Evolutionary conservation across 1,140 invertebrate species (phyloP), one percentile per base, ranked within the genome.

Genomic region (Diorhabda sublineata): DNA sequence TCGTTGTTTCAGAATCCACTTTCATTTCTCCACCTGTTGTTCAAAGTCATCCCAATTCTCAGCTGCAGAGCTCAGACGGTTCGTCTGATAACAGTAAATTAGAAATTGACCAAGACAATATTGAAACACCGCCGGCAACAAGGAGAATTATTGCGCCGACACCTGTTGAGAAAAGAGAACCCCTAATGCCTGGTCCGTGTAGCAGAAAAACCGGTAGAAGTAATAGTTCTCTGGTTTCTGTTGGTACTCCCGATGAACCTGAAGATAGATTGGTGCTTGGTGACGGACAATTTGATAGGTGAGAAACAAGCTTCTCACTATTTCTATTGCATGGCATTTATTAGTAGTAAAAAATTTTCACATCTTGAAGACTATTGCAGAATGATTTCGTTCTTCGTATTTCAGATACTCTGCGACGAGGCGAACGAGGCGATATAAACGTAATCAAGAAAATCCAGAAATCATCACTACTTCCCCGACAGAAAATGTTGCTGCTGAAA

Each of bases 71-170:
- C n/a, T n/a, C 47, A 3, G 47, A 52, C n/a, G 47, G 47, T 52
- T 6, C n/a, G 6, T 52, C 47, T 2, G n/a, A 52, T 52, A 52
- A 52, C n/a, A 52, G n/a, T n/a, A 52, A 52, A 52, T 52, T 52
- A 52, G 92, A 95, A 77, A 93, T 95, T 7, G 93, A 96, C 79
- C 92, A 92, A 3, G 93, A 96, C 72, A 96, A 96, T 73, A 92
- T 95, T 11, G 93, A 95, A 84, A 95, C 93, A 4, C 93, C 93
- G 4, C 93, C 93, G 2, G 90, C 89, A 0, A 91, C 89, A 7
- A 84, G 93, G 66, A 87, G 89, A 75, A 81, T 88, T 3, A 89
- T 91, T 75, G 87, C 85, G 69, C 86, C 87, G 7, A 76, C 78
- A 9, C 85, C 88, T 0, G 84, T 85, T 57, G 88, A 90, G 62